Evolutionary conservation across 2,113 vertebrate genomes (phyloP).

Genomic region (Alouatta palliata): DNA sequence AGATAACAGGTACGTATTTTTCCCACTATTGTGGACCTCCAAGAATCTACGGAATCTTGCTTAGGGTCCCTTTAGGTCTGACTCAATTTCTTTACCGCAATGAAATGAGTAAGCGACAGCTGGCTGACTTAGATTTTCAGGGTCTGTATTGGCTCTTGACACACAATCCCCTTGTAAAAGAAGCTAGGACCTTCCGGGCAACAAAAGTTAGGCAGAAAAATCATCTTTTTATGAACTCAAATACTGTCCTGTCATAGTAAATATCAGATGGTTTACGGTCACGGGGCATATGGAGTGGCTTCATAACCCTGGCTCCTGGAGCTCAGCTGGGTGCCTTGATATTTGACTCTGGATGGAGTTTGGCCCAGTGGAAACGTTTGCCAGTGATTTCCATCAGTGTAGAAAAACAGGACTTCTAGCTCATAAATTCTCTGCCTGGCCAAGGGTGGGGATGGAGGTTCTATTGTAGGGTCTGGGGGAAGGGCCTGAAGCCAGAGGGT

Average conservation of each 20-base stretch:
- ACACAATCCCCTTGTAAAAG: slow-evolving; percentile 34
- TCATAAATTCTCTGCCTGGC: slow-evolving; percentile 72
- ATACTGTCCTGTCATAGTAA: slow-evolving; percentile 52
- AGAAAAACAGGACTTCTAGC: slow-evolving; percentile 72
- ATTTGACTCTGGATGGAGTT: slow-evolving; percentile 65
- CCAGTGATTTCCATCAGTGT: slow-evolving; percentile 70
- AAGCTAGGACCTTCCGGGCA: neutral
- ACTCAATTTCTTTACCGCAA: neutral
- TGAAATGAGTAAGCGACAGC: neutral
- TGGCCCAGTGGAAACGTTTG: slow-evolving; percentile 50
- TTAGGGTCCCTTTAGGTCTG: neutral
- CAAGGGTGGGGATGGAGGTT: neutral
- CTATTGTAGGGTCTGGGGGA: neutral
- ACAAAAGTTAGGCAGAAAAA: slow-evolving; percentile 8
- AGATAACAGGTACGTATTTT: neutral
- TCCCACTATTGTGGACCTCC: neutral
- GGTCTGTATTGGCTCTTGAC: neutral
- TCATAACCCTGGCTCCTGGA: slow-evolving; percentile 53
- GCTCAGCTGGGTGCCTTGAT: slow-evolving; percentile 63
- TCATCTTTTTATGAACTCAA: slow-evolving; percentile 61
- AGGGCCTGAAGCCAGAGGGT: slow-evolving; percentile 45
- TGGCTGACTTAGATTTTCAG: neutral
- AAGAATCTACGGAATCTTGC: neutral
- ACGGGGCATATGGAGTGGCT: neutral
- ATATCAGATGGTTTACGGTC: slow-evolving; percentile 49